These are phyloP conservation scores for Struthidea cinerea DNA, from an alignment of 2,113 vertebrate genomes.

Conservation along the genomic window DNA sequence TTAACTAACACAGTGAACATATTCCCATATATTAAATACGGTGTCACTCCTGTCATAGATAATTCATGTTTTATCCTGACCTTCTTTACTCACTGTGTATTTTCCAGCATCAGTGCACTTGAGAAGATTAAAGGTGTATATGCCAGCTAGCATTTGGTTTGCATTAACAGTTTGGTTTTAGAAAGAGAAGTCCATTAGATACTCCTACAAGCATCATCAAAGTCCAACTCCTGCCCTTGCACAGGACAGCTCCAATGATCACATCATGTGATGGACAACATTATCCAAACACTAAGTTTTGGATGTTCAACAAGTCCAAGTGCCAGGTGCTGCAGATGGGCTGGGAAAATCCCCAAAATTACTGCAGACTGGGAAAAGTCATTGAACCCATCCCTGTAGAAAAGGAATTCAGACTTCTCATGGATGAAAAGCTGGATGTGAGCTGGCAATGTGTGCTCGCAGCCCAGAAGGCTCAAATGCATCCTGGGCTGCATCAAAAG, in stretches of 20 bases:
- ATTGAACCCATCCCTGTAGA: neutral
- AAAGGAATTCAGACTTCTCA: neutral
- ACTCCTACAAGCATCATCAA: neutral
- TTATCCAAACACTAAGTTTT: neutral
- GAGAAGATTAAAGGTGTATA: neutral
- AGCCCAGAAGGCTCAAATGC: neutral
- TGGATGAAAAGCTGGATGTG: neutral
- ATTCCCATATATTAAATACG: neutral
- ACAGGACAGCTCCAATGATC: neutral
- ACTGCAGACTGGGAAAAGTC: neutral
- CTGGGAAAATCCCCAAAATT: neutral
- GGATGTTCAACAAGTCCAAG: neutral
- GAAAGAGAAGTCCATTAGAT: neutral
- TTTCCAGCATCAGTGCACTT: neutral
- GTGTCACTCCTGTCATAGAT: neutral
- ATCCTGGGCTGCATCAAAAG: neutral
- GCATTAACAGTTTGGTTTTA: neutral
- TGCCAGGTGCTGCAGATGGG: neutral
- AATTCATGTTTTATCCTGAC: neutral
- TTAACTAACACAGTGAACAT: neutral
- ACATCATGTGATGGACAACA: neutral
- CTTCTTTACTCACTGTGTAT: neutral
- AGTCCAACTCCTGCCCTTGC: neutral
- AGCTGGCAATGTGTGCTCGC: fast-evolving
- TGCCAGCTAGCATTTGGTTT: neutral